Evolutionary conservation across 2,797 vertebrate genomes (phyloP).

Genomic region (Propithecus deckenii): DNA sequence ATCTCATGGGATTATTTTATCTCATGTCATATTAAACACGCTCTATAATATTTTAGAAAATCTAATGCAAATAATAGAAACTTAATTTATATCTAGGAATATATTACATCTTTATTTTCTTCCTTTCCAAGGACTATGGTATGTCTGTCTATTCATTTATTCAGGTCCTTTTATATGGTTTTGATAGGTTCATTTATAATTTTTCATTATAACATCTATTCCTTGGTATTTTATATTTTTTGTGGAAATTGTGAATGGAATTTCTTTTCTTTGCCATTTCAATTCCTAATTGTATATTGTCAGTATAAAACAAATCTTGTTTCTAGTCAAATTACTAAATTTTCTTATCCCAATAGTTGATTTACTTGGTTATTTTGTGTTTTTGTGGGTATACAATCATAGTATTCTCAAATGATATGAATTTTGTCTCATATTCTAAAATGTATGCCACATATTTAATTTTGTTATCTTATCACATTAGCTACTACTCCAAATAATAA

Average conservation of each 20-base stretch:
- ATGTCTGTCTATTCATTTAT: not conserved
- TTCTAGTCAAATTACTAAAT: not conserved
- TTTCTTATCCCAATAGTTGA: not conserved
- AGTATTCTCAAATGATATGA: not conserved
- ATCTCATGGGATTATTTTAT: not conserved
- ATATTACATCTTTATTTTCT: not conserved
- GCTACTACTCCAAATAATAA: not conserved
- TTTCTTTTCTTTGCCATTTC: not conserved
- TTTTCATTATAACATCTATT: not conserved
- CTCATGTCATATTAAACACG: not conserved
- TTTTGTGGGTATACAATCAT: not conserved
- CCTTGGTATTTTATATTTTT: not conserved
- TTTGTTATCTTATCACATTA: not conserved
- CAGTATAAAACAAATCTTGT: slow-evolving; percentile 2
- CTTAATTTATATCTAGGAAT: not conserved
- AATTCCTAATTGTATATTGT: not conserved
- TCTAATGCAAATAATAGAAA: not conserved
- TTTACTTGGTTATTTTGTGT: not conserved
- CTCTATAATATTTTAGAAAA: not conserved
- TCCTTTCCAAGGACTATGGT: not conserved
- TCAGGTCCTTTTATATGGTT: not conserved
- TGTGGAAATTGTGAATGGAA: not conserved
- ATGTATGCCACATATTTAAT: not conserved
- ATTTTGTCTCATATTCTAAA: slow-evolving; percentile 8
- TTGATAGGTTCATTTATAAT: not conserved